Evolutionary conservation across 2,797 vertebrate genomes (phyloP).

Genomic region (Arnoldichthys spilopterus): DNA sequence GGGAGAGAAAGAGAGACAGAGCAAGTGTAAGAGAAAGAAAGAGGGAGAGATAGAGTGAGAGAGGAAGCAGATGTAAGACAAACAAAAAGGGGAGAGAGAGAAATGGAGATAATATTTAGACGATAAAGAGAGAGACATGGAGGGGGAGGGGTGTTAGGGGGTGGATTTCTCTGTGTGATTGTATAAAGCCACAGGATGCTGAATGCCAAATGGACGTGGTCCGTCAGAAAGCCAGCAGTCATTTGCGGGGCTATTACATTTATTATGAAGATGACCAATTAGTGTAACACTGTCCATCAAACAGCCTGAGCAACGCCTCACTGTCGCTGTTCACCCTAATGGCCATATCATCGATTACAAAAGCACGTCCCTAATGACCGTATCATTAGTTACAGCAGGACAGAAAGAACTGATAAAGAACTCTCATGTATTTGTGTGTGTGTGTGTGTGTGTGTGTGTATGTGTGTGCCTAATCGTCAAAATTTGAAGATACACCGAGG

Average conservation of each 20-base stretch:
- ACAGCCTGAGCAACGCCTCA: conserved; percentile 38
- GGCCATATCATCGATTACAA: conserved; percentile 64
- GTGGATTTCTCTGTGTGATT: not conserved
- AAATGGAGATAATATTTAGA: not conserved
- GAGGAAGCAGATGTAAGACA: not conserved
- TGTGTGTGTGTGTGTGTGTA: conserved; percentile 41
- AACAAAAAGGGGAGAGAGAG: not conserved
- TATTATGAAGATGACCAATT: conserved; percentile 62
- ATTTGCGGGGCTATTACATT: conserved; percentile 55
- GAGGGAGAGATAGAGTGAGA: not conserved
- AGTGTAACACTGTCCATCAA: conserved; percentile 62
- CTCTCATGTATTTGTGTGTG: conserved; percentile 18
- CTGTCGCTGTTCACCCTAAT: conserved; percentile 39
- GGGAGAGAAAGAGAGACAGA: not conserved
- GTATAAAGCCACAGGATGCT: not conserved
- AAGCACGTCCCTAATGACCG: conserved; percentile 51
- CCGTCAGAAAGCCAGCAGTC: conserved; percentile 10
- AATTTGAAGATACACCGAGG: no score
- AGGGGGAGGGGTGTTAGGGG: not conserved
- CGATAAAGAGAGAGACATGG: not conserved
- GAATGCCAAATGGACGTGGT: conserved; percentile 4
- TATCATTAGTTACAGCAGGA: conserved; percentile 56
- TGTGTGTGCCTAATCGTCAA: no score
- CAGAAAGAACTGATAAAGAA: not conserved
- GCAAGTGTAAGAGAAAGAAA: not conserved